Percentiles rank a stretch among this genome's conserved stretches.
Conservation (phyloP, 2,888 invertebrate genomes). For the Cactoblastis cactorum region DNA sequence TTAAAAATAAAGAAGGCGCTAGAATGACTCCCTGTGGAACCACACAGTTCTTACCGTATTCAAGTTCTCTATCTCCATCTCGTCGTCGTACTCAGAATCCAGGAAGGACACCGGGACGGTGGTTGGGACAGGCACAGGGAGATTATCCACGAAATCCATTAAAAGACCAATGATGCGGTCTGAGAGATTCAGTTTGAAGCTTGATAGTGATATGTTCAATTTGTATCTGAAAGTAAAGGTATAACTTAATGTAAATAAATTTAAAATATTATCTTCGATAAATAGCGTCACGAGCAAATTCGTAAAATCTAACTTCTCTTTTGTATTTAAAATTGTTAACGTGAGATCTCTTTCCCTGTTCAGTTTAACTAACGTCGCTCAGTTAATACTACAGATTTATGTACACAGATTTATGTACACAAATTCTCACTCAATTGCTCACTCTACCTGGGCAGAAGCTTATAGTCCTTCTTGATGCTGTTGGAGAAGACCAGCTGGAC, state of each 20-base stretch:
- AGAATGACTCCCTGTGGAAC: too few species aligned
- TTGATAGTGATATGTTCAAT: slow-evolving; percentile 85
- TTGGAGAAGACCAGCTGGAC: slow-evolving; percentile 84
- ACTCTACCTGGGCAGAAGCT: slow-evolving; percentile 81
- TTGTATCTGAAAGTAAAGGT: slow-evolving; percentile 79
- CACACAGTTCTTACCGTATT: too few species aligned
- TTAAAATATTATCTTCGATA: too few species aligned
- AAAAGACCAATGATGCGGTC: slow-evolving; percentile 84
- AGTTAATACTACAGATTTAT: too few species aligned
- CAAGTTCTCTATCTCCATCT: slow-evolving; percentile 39
- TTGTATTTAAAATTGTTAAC: too few species aligned
- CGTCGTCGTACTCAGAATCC: slow-evolving; percentile 66
- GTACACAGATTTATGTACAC: neutral
- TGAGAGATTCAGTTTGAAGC: slow-evolving; percentile 86
- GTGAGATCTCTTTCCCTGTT: too few species aligned
- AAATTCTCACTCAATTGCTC: too few species aligned
- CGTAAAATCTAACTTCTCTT: too few species aligned
- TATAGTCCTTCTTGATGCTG: slow-evolving; percentile 85
- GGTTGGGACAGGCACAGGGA: slow-evolving; percentile 67
- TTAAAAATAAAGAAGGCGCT: too few species aligned
- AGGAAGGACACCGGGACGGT: slow-evolving; percentile 68
- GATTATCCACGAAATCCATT: slow-evolving; percentile 80
- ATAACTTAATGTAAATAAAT: too few species aligned
- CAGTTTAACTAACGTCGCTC: too few species aligned
- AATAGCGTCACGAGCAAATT: too few species aligned